Evolutionary conservation across 2,888 invertebrate species (phyloP), one percentile per base, ranked within the genome.

Genomic region (Eristalis arbustorum): DNA sequence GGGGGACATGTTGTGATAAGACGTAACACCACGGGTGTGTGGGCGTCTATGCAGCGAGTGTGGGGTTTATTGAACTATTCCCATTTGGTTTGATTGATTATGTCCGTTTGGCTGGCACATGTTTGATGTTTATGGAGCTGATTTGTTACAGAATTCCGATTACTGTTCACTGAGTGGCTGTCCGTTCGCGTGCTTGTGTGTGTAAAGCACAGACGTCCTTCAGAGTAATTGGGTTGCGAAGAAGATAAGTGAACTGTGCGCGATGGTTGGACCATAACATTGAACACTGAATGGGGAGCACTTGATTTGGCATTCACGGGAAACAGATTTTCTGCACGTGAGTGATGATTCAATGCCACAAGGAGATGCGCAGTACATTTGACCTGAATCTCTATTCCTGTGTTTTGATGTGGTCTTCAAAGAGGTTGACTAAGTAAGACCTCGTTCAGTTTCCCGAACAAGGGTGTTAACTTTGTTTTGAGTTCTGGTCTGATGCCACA

Each of bases 51-150:
- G 13, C 31, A 31, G 8, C 31, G 49, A 42, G 40, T 34, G 56
- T 2, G 66, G 31, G 75, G 67, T 75, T 75, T 71, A 84, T 84
- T 72, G 84, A 84, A 84, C 67, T 80, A 63, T 62, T 75, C 62
- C 40, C 66, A 75, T 62, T 75, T 18, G 62, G 57, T 61, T 76
- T 75, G 80, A 80, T 80, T 74, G 80, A 80, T 80, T 74, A 57
- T 49, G 68, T 57, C 68, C 67, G 37, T 66, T 68, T 64, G 31
- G 25, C 25, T 37, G 40, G 77, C 63, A 62, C 62, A 76, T 76
- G 76, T 40, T 67, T 31, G 13, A 49, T 18, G 49, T 59, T 59
- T 23, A 59, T 59, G 59, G 59, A 13, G 59, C 49, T 18, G 49
- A 49, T 49, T 49, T 49, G 49, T 49, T 49, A 18, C 49, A 18